phyloP scores from a whole-genome alignment of 2,888 invertebrate species.

The Cosmopolites sordidus region DNA sequence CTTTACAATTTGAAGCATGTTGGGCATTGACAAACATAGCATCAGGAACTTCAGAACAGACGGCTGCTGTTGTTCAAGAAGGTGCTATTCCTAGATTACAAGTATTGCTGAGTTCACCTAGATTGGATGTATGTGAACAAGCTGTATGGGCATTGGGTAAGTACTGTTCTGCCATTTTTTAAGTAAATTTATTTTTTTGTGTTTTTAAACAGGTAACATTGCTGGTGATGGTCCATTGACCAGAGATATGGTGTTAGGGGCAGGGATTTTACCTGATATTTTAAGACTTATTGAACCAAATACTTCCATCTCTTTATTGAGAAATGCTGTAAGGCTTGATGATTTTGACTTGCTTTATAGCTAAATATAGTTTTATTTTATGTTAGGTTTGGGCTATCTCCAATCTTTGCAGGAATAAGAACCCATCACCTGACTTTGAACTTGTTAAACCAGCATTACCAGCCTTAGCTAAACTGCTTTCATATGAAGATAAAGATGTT shows the following conservation, averaged over 20 bases:
- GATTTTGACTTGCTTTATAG: too few relatives aligned
- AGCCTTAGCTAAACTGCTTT: slow-evolving; percentile 68
- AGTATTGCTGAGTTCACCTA: slow-evolving; percentile 62
- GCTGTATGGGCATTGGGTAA: slow-evolving; percentile 91
- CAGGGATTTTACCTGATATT: slow-evolving; percentile 69
- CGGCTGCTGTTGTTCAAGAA: slow-evolving; percentile 76
- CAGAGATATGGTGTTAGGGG: slow-evolving; percentile 74
- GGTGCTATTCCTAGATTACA: slow-evolving; percentile 85
- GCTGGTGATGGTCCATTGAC: slow-evolving; percentile 83
- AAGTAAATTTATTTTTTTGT: not conserved
- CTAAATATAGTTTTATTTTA: not conserved
- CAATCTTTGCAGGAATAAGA: slow-evolving; percentile 92
- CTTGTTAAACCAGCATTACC: slow-evolving; percentile 72
- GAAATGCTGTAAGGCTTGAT: slow-evolving; percentile 62
- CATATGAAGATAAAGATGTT: slow-evolving; percentile 70
- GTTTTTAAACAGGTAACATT: slow-evolving; percentile 81
- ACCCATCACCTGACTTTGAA: slow-evolving; percentile 80
- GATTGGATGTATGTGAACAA: slow-evolving; percentile 77
- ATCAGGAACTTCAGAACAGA: slow-evolving; percentile 89
- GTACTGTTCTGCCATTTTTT: slow-evolving; percentile 1
- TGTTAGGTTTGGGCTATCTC: slow-evolving; percentile 77
- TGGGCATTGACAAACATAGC: slow-evolving; percentile 98
- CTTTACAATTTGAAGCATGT: slow-evolving; percentile 89
- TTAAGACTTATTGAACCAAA: slow-evolving; percentile 62
- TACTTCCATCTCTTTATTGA: slow-evolving; percentile 57